Evolutionary conservation across 23 tunicate genomes (phyloP).

Genomic region (Halocynthia aurantium): DNA sequence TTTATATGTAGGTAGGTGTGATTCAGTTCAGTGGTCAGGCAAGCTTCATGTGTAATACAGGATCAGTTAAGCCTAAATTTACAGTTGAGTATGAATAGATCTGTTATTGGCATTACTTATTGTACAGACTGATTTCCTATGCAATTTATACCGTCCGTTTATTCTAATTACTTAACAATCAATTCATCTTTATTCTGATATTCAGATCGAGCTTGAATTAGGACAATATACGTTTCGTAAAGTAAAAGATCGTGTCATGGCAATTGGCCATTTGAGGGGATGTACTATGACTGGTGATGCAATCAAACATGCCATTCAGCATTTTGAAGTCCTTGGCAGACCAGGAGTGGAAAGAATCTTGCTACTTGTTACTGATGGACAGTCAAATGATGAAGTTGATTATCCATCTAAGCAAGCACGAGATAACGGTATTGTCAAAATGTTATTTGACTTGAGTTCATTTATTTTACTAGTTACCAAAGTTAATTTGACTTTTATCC

Average conservation of each 20-base stretch:
- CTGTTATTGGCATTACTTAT: too few species aligned
- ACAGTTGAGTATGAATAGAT: neutral
- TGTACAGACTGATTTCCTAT: too few species aligned
- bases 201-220: constrained; percentile 18
- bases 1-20: constrained; percentile 18
- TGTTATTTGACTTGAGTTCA: neutral
- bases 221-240: constrained; percentile 15
- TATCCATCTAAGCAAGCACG: constrained; percentile 4
- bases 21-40: constrained; percentile 16
- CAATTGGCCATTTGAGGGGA: neutral
- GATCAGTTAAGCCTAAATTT: constrained; percentile 2
- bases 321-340: constrained; percentile 14
- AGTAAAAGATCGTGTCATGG: constrained; percentile 1
- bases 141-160: too few species aligned
- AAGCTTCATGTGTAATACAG: constrained; percentile 12
- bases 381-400: constrained; percentile 22
- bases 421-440: neutral
- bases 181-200: neutral
- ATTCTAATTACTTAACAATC: too few species aligned
- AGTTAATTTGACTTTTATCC: neutral
- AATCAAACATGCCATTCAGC: constrained; percentile 3
- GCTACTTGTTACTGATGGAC: constrained; percentile 18
- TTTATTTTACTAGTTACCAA: neutral
- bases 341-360: neutral
- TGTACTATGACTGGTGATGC: constrained; percentile 28